Evolutionary conservation across 2,113 vertebrate species (phyloP).

Genomic region (Myotis davidii): DNA sequence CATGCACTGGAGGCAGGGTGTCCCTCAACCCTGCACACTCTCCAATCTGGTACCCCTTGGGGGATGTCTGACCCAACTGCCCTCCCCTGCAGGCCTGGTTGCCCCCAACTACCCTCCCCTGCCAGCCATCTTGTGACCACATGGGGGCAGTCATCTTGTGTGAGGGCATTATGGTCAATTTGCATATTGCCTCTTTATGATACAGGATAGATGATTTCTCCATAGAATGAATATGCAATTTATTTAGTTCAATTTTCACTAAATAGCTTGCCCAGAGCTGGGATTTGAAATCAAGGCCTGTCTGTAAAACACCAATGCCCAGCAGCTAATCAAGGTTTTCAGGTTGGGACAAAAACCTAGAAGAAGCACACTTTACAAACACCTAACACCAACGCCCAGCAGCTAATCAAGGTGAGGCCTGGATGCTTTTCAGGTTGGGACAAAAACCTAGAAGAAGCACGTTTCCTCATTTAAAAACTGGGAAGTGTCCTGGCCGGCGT

Average conservation of each 20-base stretch:
- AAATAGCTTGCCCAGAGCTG: neutral
- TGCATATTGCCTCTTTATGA: too few species aligned
- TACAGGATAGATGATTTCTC: neutral
- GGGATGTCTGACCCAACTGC: too few species aligned
- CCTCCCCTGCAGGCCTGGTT: too few species aligned
- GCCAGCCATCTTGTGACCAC: too few species aligned
- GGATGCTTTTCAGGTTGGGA: neutral
- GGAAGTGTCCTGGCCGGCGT: neutral
- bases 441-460: neutral
- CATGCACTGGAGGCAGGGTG: too few species aligned
- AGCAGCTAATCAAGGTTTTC: neutral
- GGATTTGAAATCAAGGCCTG: neutral
- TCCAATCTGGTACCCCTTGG: too few species aligned
- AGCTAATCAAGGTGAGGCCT: neutral
- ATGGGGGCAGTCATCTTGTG: too few species aligned
- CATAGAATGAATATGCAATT: rapidly evolving
- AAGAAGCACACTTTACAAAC: too few species aligned
- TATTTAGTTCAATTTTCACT: neutral
- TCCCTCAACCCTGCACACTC: too few species aligned
- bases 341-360: neutral
- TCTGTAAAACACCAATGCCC: neutral
- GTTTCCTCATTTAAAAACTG: neutral
- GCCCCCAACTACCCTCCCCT: too few species aligned
- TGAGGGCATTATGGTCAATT: too few species aligned
- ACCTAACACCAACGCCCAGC: neutral